These are phyloP conservation scores for Drosophila tripunctata DNA, from an alignment of 2,888 invertebrate genomes.

Conservation along the genomic window DNA sequence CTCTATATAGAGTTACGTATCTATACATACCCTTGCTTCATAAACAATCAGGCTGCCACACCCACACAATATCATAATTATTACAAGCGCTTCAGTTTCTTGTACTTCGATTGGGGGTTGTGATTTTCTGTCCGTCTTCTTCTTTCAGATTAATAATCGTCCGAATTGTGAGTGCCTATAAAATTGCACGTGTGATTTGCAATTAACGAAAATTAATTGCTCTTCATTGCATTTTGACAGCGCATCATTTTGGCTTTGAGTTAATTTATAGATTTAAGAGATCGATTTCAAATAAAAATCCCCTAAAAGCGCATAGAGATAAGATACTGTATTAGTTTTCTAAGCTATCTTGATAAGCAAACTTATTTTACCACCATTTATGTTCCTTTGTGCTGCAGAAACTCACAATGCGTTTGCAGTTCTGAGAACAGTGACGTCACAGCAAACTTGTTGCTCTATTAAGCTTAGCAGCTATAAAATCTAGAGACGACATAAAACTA, in stretches of 20 bases:
- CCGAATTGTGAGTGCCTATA: constrained; percentile 29
- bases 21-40: neutral
- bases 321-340: too few species aligned
- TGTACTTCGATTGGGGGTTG: neutral
- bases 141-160: constrained; percentile 33
- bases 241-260: neutral
- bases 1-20: constrained; percentile 1
- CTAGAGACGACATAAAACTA: neutral
- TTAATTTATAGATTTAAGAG: neutral
- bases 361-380: too few species aligned
- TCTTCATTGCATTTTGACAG: constrained; percentile 4
- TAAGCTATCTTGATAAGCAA: too few species aligned
- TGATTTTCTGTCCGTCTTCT: constrained; percentile 32
- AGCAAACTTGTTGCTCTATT: too few species aligned
- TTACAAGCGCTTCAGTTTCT: constrained; percentile 55
- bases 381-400: too few species aligned
- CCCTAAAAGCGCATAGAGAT: too few species aligned
- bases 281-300: too few species aligned
- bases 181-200: constrained; percentile 51
- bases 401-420: too few species aligned
- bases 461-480: too few species aligned
- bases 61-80: constrained; percentile 64
- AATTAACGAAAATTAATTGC: constrained; percentile 49
- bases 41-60: constrained; percentile 13
- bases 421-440: too few species aligned